phyloP scores from a whole-genome alignment of 2,797 vertebrate genomes.

The Phrynocephalus vlangalii region DNA sequence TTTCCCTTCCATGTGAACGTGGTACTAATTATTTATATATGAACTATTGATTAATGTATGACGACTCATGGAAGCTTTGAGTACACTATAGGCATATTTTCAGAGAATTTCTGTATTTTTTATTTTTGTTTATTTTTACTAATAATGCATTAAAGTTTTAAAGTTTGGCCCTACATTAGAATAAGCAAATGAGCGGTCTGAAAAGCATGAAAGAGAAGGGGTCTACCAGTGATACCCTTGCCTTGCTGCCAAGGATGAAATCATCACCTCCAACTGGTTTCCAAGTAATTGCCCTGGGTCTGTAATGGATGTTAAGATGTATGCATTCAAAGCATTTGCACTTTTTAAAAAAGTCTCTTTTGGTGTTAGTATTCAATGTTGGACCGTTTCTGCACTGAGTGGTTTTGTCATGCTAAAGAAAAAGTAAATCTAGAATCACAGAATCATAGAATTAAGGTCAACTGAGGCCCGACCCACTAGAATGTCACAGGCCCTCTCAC shows the following conservation, averaged over 20 bases:
- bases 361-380: not conserved
- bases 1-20: constrained; percentile 68
- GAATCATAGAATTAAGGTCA: too few species aligned
- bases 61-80: constrained; percentile 57
- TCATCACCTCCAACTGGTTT: rapidly evolving
- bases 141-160: constrained; percentile 58
- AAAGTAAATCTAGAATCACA: not conserved
- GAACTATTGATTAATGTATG: constrained; percentile 70
- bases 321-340: not conserved
- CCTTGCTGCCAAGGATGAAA: not conserved
- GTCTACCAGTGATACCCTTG: not conserved
- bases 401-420: not conserved
- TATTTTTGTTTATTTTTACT: constrained; percentile 35
- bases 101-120: constrained; percentile 45
- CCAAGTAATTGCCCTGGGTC: not conserved
- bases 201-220: not conserved
- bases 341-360: not conserved
- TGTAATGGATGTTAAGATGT: not conserved
- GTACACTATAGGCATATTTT: constrained; percentile 63
- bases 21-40: constrained; percentile 72
- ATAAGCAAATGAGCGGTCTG: constrained; percentile 40
- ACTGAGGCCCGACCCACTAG: too few species aligned
- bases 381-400: not conserved
- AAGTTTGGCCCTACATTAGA: constrained; percentile 25
- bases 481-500: too few species aligned